A percentile compares a stretch with the other conserved stretches of the same genome.
These are phyloP conservation scores for Tuberolachnus salignus DNA, from an alignment of 2,888 invertebrate species.

Conservation along the genomic window DNA sequence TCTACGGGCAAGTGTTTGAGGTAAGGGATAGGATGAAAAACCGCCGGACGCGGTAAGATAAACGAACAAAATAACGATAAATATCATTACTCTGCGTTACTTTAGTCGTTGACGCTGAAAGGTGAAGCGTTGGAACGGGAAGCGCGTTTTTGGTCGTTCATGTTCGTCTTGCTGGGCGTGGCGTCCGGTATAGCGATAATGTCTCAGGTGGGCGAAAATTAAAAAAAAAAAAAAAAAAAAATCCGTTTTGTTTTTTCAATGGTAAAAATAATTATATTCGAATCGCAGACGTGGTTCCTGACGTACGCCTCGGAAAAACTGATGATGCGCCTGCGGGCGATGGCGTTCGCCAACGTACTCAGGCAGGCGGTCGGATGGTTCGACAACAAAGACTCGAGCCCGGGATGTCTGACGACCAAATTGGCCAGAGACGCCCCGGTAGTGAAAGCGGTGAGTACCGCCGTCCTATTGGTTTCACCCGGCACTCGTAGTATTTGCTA, in stretches of 20 bases:
- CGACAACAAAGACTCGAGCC: constrained; percentile 62
- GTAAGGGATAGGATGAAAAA: constrained; percentile 63
- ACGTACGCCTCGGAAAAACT: constrained; percentile 61
- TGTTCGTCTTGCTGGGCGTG: constrained; percentile 65
- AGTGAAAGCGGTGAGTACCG: constrained; percentile 62
- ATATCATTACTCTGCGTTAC: too few relatives aligned
- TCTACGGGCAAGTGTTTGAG: constrained; percentile 80
- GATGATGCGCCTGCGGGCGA: constrained; percentile 61
- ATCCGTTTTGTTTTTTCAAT: too few relatives aligned
- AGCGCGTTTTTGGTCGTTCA: constrained; percentile 59
- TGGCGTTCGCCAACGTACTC: constrained; percentile 63
- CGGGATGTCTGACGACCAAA: constrained; percentile 63
- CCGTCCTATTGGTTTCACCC: too few relatives aligned
- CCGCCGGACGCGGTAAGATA: too few relatives aligned
- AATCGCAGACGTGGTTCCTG: constrained; percentile 59
- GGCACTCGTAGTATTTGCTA: too few relatives aligned
- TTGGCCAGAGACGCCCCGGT: constrained; percentile 64
- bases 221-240: too few relatives aligned
- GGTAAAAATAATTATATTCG: background rate
- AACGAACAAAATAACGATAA: too few relatives aligned
- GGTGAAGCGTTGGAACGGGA: constrained; percentile 35
- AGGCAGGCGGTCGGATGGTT: constrained; percentile 64
- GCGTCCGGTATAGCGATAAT: constrained; percentile 62
- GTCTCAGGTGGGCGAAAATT: constrained; percentile 56
- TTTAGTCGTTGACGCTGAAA: constrained; percentile 50